phyloP scores from a whole-genome alignment of 2,797 vertebrate genomes.

The Enteromius argenteus region DNA sequence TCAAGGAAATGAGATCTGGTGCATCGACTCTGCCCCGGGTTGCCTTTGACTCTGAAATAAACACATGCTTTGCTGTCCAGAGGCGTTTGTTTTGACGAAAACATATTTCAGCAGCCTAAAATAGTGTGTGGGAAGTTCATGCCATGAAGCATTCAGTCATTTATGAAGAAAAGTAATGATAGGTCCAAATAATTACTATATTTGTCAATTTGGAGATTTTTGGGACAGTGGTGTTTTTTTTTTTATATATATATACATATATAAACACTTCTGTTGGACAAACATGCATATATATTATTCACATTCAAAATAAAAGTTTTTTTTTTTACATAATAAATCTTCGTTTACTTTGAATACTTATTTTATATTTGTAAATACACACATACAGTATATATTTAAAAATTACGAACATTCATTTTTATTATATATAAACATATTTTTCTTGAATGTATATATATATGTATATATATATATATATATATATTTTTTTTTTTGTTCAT shows the following conservation, averaged over 20 bases:
- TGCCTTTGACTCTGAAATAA: background rate
- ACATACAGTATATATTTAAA: too few species aligned
- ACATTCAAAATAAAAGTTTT: too few species aligned
- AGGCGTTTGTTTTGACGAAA: slow-evolving; percentile 3
- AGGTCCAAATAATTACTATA: background rate
- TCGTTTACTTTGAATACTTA: too few species aligned
- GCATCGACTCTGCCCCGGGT: background rate
- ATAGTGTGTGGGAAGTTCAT: background rate
- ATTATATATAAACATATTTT: too few species aligned
- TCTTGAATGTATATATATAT: too few species aligned
- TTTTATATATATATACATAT: background rate
- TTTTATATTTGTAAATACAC: too few species aligned
- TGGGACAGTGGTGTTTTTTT: background rate
- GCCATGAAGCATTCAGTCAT: background rate
- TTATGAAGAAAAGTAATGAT: background rate
- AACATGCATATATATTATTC: too few species aligned
- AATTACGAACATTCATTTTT: too few species aligned
- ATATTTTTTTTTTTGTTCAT: background rate
- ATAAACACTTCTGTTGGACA: too few species aligned
- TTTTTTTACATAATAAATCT: too few species aligned
- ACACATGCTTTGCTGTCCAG: slow-evolving; percentile 4
- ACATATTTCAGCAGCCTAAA: background rate
- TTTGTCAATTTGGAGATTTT: background rate
- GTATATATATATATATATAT: too few species aligned
- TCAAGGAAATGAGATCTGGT: slow-evolving; percentile 8